A percentile compares a stretch with the other conserved stretches of the same genome.
phyloP scores from a whole-genome alignment of 2,113 vertebrate genomes.

The Hippocampus zosterae region DNA sequence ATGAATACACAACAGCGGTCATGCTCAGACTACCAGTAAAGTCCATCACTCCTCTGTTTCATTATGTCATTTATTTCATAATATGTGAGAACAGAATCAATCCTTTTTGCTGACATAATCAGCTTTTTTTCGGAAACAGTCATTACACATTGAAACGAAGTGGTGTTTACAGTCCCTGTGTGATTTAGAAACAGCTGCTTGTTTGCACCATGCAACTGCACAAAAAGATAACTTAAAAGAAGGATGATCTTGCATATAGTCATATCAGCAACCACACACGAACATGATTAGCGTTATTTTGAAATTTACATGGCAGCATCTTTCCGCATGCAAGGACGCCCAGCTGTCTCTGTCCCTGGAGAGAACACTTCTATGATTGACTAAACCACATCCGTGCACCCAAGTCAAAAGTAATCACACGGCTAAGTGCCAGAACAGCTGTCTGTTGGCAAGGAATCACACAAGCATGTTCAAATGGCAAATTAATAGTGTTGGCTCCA shows the following conservation, averaged over 20 bases:
- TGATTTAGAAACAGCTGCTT: constrained; percentile 49
- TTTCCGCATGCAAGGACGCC: constrained; percentile 12
- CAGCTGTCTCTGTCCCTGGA: constrained; percentile 8
- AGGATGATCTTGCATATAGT: constrained; percentile 19
- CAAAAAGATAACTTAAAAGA: constrained; percentile 31
- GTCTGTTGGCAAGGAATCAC: constrained; percentile 9
- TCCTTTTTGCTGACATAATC: neutral
- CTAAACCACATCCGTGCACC: constrained; percentile 7
- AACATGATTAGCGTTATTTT: constrained; percentile 12
- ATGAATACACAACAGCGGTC: constrained; percentile 43
- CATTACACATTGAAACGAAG: constrained; percentile 53
- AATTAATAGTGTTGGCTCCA: neutral
- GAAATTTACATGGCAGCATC: constrained; percentile 33
- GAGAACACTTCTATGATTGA: neutral
- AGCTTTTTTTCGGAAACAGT: constrained; percentile 35
- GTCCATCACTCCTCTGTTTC: neutral
- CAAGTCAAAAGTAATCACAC: constrained; percentile 6
- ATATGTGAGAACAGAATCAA: neutral
- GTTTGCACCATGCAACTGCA: constrained; percentile 26
- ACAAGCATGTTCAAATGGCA: neutral
- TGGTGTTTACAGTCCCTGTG: constrained; percentile 39
- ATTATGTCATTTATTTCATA: constrained; percentile 25
- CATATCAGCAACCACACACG: constrained; percentile 3
- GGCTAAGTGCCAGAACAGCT: constrained; percentile 1
- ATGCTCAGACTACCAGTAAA: neutral